Conservation (phyloP, 2,797 vertebrate genomes). For the Pyrocephalus nanus region DNA sequence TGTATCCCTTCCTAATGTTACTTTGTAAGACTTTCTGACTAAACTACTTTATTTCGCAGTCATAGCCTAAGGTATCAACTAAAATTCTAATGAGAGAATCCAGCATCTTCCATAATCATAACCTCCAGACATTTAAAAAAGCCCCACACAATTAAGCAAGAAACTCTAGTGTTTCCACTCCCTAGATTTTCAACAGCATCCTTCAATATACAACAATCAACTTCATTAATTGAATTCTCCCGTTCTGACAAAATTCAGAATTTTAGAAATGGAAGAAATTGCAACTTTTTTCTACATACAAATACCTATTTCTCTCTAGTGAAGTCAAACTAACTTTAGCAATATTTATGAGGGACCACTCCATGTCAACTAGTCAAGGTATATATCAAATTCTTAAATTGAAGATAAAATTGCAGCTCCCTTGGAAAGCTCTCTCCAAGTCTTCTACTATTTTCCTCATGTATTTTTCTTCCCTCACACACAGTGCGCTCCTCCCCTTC, state of each 20-base stretch:
- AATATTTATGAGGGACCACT: background rate
- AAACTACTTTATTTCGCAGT: background rate
- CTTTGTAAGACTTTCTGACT: background rate
- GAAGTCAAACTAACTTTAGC: background rate
- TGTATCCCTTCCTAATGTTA: background rate
- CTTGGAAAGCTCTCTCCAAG: background rate
- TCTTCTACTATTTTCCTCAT: background rate
- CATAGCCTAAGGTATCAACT: background rate
- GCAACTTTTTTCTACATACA: background rate
- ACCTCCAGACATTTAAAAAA: background rate
- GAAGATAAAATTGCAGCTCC: background rate
- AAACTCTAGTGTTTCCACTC: background rate
- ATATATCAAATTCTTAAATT: background rate
- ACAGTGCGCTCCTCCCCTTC: background rate
- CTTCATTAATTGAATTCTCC: background rate
- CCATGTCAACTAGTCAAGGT: background rate
- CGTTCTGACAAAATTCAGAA: background rate
- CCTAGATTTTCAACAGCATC: background rate
- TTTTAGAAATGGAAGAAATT: background rate
- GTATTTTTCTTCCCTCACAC: background rate
- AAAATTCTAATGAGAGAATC: background rate
- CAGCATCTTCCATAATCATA: background rate
- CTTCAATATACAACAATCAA: background rate
- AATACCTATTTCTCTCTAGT: background rate
- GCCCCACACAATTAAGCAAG: background rate